Percentiles rank a stretch among this genome's conserved stretches.
phyloP scores from a whole-genome alignment of 2,888 invertebrate species.

The Mesopsocus fuscifrons region DNA sequence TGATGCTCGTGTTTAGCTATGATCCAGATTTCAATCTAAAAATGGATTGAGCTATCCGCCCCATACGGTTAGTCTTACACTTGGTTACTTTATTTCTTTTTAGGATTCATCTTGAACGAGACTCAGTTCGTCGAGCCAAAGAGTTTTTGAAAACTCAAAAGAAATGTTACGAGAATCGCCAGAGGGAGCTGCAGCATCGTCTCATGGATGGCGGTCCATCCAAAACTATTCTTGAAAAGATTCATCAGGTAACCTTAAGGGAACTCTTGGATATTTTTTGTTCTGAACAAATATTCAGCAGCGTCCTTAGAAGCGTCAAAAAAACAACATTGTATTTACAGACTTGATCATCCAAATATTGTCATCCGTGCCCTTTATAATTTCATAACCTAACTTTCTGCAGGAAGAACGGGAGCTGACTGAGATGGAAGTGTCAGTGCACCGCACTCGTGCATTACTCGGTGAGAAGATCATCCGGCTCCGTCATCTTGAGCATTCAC shows the following conservation, averaged over 20 bases:
- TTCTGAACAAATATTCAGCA: no score
- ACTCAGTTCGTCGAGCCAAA: constrained; percentile 65
- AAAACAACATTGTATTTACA: neutral
- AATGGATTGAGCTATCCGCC: no score
- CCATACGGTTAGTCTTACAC: no score
- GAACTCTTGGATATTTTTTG: no score
- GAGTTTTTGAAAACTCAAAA: constrained; percentile 50
- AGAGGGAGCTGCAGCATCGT: constrained; percentile 32
- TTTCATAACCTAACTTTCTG: no score
- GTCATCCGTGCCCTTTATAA: neutral
- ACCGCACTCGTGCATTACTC: constrained; percentile 56
- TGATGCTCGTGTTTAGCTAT: no score
- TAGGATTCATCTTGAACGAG: constrained; percentile 58
- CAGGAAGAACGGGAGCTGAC: constrained; percentile 69
- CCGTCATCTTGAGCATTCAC: constrained; percentile 57
- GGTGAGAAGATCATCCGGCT: constrained; percentile 68
- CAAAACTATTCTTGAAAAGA: constrained; percentile 14
- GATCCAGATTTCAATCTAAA: no score
- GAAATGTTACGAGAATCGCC: constrained; percentile 43
- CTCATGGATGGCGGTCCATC: constrained; percentile 12
- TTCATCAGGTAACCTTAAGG: constrained; percentile 14
- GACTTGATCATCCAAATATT: neutral
- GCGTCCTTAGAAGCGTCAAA: neutral
- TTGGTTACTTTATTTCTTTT: no score
- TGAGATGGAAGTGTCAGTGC: constrained; percentile 65